Evolutionary conservation across 1,140 invertebrate genomes (phyloP).

Genomic region (Drosophila bocki): DNA sequence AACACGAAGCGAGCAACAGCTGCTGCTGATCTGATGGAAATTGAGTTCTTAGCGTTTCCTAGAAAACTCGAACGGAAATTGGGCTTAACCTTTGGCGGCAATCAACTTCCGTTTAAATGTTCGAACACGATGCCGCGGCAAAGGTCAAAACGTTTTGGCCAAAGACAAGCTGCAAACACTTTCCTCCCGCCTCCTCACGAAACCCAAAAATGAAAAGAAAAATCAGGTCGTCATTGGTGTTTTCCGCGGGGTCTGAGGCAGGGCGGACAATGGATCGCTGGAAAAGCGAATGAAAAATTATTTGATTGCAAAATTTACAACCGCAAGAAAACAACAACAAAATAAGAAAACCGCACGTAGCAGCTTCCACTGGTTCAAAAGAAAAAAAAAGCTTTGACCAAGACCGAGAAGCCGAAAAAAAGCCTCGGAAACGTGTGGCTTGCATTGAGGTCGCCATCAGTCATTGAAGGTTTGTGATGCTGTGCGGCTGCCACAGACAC

Average conservation of each 20-base stretch:
- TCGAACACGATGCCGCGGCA: constrained; percentile 73
- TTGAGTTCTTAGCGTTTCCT: constrained; percentile 68
- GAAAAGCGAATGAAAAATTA: constrained; percentile 81
- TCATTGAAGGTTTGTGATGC: constrained; percentile 72
- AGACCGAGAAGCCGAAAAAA: constrained; percentile 80
- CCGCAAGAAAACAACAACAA: constrained; percentile 52
- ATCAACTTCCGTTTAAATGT: constrained; percentile 84
- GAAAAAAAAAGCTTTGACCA: constrained; percentile 69
- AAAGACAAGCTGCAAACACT: constrained; percentile 64
- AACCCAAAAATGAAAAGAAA: constrained; percentile 74
- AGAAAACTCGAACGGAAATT: constrained; percentile 74
- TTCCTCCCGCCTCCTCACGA: constrained; percentile 47
- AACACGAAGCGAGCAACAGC: constrained; percentile 48
- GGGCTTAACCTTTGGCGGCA: constrained; percentile 79
- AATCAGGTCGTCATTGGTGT: constrained; percentile 72
- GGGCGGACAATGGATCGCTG: constrained; percentile 25
- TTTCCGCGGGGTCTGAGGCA: constrained; percentile 20
- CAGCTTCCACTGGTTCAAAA: constrained; percentile 33
- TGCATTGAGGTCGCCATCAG: constrained; percentile 79
- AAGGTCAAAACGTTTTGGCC: constrained; percentile 80
- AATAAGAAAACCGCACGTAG: constrained; percentile 65
- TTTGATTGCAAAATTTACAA: constrained; percentile 81
- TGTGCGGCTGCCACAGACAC: constrained; percentile 18
- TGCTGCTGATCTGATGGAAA: constrained; percentile 47
- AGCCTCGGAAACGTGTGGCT: constrained; percentile 74